Percentiles rank a stretch among this genome's conserved stretches.
Conservation (phyloP, 2,888 invertebrate species). For the Trachelus troglodyta region DNA sequence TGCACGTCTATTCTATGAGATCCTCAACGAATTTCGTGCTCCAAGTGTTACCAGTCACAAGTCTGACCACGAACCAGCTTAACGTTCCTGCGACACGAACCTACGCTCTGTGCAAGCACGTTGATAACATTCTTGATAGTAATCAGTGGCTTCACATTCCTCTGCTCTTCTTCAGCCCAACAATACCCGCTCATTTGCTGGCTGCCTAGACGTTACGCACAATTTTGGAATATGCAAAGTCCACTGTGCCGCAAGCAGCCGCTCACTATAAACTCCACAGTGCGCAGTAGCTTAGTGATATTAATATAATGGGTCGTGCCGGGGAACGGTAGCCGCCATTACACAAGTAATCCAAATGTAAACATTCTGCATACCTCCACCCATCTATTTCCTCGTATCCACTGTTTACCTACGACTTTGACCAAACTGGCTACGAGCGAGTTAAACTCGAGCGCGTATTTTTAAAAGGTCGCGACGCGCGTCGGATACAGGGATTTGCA, state of each 20-base stretch:
- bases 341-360: slow-evolving; percentile 7
- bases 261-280: neutral
- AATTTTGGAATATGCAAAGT: neutral
- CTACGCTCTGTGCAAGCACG: neutral
- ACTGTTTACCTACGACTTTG: neutral
- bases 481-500: neutral
- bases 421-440: neutral
- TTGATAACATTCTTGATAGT: neutral
- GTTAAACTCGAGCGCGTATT: neutral
- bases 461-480: neutral
- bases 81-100: neutral
- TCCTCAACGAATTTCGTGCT: slow-evolving; percentile 23
- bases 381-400: neutral
- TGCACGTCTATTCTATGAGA: neutral
- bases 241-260: neutral
- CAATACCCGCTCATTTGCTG: neutral
- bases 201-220: neutral
- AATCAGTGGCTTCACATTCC: neutral
- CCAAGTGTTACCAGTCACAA: neutral
- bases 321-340: neutral
- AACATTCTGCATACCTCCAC: slow-evolving; percentile 2
- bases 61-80: neutral
- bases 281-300: neutral
- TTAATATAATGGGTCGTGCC: slow-evolving; percentile 3
- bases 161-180: neutral